Evolutionary conservation across 2,888 invertebrate species (phyloP).

Genomic region (Melipona beecheii): DNA sequence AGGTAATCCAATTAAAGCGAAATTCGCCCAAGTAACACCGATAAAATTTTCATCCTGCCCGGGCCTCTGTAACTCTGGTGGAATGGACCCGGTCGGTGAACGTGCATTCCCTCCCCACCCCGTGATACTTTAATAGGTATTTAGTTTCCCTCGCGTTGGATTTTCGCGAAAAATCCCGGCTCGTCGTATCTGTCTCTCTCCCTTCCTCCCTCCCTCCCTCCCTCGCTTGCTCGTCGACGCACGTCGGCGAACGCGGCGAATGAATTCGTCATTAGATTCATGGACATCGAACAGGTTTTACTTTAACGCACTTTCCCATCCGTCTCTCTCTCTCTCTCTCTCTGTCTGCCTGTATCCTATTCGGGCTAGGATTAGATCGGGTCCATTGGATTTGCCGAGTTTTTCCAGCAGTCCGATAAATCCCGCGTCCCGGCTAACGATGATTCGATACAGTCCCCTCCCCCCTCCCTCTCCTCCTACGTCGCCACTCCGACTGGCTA

Average conservation of each 20-base stretch:
- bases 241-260: constrained; percentile 55
- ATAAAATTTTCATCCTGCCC: constrained; percentile 62
- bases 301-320: constrained; percentile 41
- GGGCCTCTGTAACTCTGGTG: constrained; percentile 11
- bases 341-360: constrained; percentile 51
- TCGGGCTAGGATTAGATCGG: constrained; percentile 78
- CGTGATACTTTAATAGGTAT: constrained; percentile 66
- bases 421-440: constrained; percentile 82
- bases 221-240: constrained; percentile 26
- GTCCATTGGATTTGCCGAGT: constrained; percentile 73
- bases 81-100: neutral
- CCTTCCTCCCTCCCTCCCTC: too few species aligned
- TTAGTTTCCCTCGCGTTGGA: constrained; percentile 46
- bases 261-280: constrained; percentile 80
- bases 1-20: constrained; percentile 58
- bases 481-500: constrained; percentile 38
- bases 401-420: constrained; percentile 77
- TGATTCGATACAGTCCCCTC: constrained; percentile 80
- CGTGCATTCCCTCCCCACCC: neutral
- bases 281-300: constrained; percentile 55
- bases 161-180: constrained; percentile 55
- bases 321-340: neutral
- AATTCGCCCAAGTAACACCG: constrained; percentile 64
- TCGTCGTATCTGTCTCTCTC: neutral
- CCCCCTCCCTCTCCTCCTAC: neutral